Evolutionary conservation across 2,888 invertebrate genomes (phyloP).

Genomic region (Gymnosoma rotundatum): DNA sequence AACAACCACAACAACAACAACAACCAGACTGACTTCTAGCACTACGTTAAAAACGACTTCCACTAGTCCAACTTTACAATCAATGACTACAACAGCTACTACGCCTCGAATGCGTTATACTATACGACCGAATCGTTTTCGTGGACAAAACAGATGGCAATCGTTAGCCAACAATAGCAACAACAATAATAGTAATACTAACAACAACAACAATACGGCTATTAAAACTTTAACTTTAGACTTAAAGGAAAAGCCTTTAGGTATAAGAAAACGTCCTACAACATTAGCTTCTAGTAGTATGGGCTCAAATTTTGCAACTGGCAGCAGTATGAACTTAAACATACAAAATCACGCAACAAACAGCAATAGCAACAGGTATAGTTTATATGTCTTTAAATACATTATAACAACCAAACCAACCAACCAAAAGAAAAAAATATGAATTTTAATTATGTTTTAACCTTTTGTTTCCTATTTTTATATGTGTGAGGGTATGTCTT

Average conservation of each 20-base stretch:
- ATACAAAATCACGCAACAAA: conserved; percentile 71
- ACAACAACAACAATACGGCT: conserved; percentile 80
- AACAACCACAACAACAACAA: conserved; percentile 43
- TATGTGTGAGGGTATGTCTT: conserved; percentile 24
- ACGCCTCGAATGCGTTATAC: conserved; percentile 79
- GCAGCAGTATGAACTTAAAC: conserved; percentile 74
- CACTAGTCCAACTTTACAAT: conserved; percentile 58
- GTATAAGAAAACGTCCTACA: conserved; percentile 73
- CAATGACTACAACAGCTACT: conserved; percentile 82
- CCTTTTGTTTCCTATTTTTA: conserved; percentile 39
- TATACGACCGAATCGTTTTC: conserved; percentile 81
- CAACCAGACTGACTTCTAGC: conserved; percentile 32
- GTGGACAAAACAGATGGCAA: conserved; percentile 82
- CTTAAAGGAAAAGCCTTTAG: conserved; percentile 57
- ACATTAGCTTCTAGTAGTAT: conserved; percentile 70
- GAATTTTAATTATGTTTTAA: conserved; percentile 50
- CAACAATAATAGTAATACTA: conserved; percentile 59
- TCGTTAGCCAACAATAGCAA: conserved; percentile 72
- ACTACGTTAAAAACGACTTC: conserved; percentile 47
- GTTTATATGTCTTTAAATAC: conserved; percentile 46
- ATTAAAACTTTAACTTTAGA: conserved; percentile 81
- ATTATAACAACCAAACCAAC: conserved; percentile 33
- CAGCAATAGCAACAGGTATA: conserved; percentile 76
- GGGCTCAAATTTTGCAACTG: conserved; percentile 70
- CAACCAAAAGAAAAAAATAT: conserved; percentile 15